Percentiles rank a stretch among this genome's conserved stretches.
phyloP scores from a whole-genome alignment of 2,888 invertebrate species.

The Hemaris fuciformis region DNA sequence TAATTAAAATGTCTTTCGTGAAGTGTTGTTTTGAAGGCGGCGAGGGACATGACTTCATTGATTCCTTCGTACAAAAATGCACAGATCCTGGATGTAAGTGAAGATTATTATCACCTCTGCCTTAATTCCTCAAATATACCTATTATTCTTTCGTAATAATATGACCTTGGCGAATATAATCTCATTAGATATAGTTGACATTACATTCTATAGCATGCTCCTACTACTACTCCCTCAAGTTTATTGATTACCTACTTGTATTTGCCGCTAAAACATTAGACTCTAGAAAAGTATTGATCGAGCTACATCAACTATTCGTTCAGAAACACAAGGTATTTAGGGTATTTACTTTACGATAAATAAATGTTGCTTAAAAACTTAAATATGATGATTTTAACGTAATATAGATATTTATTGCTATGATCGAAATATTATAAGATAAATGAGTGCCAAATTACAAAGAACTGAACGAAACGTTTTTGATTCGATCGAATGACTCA shows the following conservation, averaged over 20 bases:
- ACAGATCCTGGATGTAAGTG: conserved; percentile 92
- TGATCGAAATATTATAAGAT: not conserved
- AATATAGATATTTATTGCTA: not conserved
- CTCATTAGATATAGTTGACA: conserved; percentile 28
- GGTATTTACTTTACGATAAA: not conserved
- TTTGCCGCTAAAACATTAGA: not conserved
- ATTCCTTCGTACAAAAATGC: conserved; percentile 89
- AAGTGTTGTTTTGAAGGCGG: conserved; percentile 90
- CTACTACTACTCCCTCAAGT: not conserved
- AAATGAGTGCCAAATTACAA: not conserved
- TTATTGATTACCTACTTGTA: conserved; percentile 2
- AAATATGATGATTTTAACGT: not conserved
- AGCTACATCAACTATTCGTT: not conserved
- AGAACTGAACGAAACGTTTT: conserved; percentile 32
- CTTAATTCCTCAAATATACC: not conserved
- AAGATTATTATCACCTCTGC: not conserved
- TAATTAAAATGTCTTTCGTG: conserved; percentile 83
- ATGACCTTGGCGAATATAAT: conserved; percentile 21
- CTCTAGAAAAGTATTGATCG: not conserved
- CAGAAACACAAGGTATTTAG: not conserved
- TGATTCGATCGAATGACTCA: conserved; percentile 41
- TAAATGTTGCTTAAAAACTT: not conserved
- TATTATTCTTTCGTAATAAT: conserved; percentile 5
- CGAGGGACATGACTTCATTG: conserved; percentile 88
- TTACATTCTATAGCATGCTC: conserved; percentile 14